phyloP scores from a whole-genome alignment of 1,140 invertebrate genomes.

The Drusus annulatus region DNA sequence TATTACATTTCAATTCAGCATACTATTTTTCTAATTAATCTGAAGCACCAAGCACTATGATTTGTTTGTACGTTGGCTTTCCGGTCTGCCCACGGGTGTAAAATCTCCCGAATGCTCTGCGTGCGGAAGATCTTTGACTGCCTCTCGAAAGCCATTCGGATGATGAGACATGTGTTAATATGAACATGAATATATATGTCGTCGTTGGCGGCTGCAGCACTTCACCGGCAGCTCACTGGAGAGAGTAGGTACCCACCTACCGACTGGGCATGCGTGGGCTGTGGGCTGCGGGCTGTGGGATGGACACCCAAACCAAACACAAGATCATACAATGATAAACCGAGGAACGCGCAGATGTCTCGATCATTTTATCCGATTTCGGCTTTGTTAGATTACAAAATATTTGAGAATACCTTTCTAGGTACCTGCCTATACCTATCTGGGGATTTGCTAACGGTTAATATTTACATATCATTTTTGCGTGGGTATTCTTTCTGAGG shows the following conservation, averaged over 20 bases:
- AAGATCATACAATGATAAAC: too few species aligned
- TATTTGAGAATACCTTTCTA: too few species aligned
- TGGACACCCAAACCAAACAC: not conserved
- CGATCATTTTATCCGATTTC: too few species aligned
- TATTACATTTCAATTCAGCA: too few species aligned
- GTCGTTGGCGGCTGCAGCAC: constrained; percentile 15
- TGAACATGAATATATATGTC: constrained; percentile 2
- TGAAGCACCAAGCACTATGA: not conserved
- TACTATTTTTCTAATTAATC: too few species aligned
- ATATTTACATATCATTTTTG: too few species aligned
- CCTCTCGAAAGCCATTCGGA: not conserved
- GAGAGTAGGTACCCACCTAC: not conserved
- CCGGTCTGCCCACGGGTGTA: constrained; percentile 13
- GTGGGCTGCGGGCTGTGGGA: not conserved
- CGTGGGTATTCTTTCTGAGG: too few species aligned
- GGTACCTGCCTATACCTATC: too few species aligned
- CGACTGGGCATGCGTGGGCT: not conserved
- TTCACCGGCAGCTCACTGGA: not conserved
- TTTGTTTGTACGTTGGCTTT: constrained; percentile 13
- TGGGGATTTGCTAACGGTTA: too few species aligned
- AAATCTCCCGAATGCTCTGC: not conserved
- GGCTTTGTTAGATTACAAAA: too few species aligned
- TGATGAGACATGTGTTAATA: constrained; percentile 21
- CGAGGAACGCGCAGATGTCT: too few species aligned
- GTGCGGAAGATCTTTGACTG: constrained; percentile 6